Conservation (phyloP, 53 echinoderm and acorn worm genomes). For the Astropecten irregularis region DNA sequence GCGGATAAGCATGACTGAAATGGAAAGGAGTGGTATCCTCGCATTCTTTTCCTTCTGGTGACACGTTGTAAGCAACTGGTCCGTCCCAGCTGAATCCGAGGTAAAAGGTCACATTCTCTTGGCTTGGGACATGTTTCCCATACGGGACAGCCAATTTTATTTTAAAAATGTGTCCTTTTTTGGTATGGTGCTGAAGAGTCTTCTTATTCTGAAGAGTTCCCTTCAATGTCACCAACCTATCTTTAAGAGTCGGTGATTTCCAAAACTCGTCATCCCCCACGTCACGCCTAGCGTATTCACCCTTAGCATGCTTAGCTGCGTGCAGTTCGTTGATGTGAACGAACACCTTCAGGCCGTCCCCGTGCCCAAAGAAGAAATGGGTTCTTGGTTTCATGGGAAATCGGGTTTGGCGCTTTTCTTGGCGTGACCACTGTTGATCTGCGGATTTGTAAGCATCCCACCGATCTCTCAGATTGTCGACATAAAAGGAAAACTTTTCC, state of each 20-base stretch:
- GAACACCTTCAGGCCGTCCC: neutral
- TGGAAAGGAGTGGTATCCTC: neutral
- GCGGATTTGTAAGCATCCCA: neutral
- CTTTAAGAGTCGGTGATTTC: neutral
- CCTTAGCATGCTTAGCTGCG: neutral
- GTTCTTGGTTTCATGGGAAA: neutral
- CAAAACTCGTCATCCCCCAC: neutral
- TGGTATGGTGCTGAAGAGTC: neutral
- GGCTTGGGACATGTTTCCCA: neutral
- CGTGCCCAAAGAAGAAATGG: conserved; percentile 27
- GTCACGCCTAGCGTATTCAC: neutral
- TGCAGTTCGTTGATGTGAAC: neutral
- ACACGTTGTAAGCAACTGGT: conserved; percentile 36
- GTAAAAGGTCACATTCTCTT: conserved; percentile 26
- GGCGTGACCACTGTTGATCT: too few species aligned
- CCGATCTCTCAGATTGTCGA: neutral
- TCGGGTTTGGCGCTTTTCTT: neutral
- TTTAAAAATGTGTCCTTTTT: neutral
- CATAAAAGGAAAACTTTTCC: too few species aligned
- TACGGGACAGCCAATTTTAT: conserved; percentile 7
- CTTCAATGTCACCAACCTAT: neutral
- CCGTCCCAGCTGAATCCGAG: conserved; percentile 43
- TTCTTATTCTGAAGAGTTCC: neutral
- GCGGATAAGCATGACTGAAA: neutral
- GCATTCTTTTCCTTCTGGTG: neutral